Conservation (phyloP, 2,888 invertebrate genomes). For the Pycnomerus fuliginosus region DNA sequence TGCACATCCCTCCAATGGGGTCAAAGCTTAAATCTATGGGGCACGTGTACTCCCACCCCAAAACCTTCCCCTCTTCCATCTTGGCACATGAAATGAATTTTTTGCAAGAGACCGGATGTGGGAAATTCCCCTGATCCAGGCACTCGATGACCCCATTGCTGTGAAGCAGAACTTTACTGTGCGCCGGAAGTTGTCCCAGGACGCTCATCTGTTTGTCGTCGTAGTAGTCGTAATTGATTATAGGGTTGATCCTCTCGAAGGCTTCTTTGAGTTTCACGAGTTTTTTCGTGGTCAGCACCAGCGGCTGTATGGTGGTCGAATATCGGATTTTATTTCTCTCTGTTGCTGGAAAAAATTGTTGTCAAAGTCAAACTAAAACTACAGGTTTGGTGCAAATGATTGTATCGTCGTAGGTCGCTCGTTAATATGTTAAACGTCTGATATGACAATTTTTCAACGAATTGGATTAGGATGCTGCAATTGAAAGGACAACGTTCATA, state of each 20-base stretch:
- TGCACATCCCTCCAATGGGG: conserved; percentile 87
- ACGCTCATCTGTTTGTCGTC: conserved; percentile 63
- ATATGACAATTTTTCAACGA: too few species aligned
- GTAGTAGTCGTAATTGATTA: conserved; percentile 63
- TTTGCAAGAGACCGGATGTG: conserved; percentile 86
- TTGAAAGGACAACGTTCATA: too few species aligned
- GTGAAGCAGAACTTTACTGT: conserved; percentile 64
- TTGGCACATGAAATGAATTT: conserved; percentile 89
- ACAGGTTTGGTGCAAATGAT: too few species aligned
- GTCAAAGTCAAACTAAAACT: too few species aligned
- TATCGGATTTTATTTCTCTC: conserved; percentile 19
- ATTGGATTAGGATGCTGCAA: too few species aligned
- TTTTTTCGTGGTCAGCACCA: conserved; percentile 24
- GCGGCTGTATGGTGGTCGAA: conserved; percentile 19
- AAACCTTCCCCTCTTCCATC: conserved; percentile 73
- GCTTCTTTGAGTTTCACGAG: conserved; percentile 29
- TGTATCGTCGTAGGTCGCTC: too few species aligned
- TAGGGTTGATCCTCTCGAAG: conserved; percentile 44
- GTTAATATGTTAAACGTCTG: too few species aligned
- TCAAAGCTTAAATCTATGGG: conserved; percentile 84
- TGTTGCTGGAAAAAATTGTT: too few species aligned
- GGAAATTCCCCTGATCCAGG: conserved; percentile 86
- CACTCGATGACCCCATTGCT: conserved; percentile 78
- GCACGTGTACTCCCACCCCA: conserved; percentile 88
- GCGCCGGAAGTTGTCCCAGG: conserved; percentile 55